A percentile compares a stretch with the other conserved stretches of the same genome.
These are phyloP conservation scores for Lacerta agilis DNA, from an alignment of 2,797 vertebrate species.

Conservation along the genomic window DNA sequence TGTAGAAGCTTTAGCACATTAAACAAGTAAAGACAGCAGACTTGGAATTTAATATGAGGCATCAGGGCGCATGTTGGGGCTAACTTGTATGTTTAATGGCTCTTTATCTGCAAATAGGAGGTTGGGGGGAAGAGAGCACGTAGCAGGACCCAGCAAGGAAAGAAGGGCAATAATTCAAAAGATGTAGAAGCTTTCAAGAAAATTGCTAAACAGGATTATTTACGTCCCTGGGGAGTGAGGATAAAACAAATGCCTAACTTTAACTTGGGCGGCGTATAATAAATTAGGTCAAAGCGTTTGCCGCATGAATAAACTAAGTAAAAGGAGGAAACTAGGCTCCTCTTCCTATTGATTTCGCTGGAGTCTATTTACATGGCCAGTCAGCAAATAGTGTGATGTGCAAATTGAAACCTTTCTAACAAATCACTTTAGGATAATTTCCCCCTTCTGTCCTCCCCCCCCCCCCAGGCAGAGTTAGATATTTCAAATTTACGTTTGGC, in stretches of 20 bases:
- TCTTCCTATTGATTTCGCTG: slow-evolving; percentile 41
- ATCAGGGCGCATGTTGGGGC: not conserved
- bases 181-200: slow-evolving; percentile 18
- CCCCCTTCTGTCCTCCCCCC: slow-evolving; percentile 13
- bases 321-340: slow-evolving; percentile 10
- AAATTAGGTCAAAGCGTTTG: slow-evolving; percentile 44
- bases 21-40: not conserved
- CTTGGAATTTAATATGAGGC: not conserved
- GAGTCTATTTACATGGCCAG: slow-evolving; percentile 50
- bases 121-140: slow-evolving; percentile 3
- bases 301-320: slow-evolving; percentile 10
- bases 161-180: slow-evolving; percentile 1
- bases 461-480: not conserved
- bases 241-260: slow-evolving; percentile 19
- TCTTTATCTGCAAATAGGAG: slow-evolving; percentile 30
- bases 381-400: slow-evolving; percentile 56
- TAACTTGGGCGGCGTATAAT: slow-evolving; percentile 29
- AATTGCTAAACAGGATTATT: slow-evolving; percentile 47
- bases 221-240: slow-evolving; percentile 34
- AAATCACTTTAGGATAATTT: slow-evolving; percentile 51
- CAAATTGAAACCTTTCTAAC: slow-evolving; percentile 72
- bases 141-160: not conserved
- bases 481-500: slow-evolving; percentile 44
- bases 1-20: not conserved
- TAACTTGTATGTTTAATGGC: not conserved